These are phyloP conservation scores for Melanostoma mellinum DNA, from an alignment of 2,888 invertebrate genomes.

Conservation along the genomic window DNA sequence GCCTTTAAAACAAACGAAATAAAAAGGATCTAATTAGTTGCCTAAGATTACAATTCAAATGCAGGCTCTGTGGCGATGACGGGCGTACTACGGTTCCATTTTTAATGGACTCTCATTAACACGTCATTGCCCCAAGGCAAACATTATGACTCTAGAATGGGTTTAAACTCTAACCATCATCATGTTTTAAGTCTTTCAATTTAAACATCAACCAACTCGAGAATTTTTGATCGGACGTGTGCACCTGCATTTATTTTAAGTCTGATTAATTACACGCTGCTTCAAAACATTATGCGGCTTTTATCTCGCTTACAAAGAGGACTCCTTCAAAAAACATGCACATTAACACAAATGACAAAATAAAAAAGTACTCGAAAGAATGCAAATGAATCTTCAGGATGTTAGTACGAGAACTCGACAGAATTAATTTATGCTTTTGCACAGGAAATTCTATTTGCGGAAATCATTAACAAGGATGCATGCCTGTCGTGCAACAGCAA, in stretches of 20 bases:
- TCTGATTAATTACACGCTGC: conserved; percentile 74
- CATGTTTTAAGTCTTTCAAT: conserved; percentile 26
- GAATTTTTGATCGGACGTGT: background rate
- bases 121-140: conserved; percentile 57
- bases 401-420: conserved; percentile 46
- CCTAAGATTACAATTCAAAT: conserved; percentile 69
- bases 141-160: conserved; percentile 41
- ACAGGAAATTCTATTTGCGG: conserved; percentile 73
- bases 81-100: conserved; percentile 15
- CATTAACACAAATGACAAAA: conserved; percentile 8
- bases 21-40: conserved; percentile 58
- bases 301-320: conserved; percentile 66
- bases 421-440: conserved; percentile 71
- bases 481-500: conserved; percentile 3
- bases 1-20: background rate
- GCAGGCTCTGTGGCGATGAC: conserved; percentile 37
- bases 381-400: conserved; percentile 72
- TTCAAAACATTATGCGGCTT: conserved; percentile 69
- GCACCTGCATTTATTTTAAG: conserved; percentile 60
- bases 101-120: conserved; percentile 65
- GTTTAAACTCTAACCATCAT: background rate
- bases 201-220: background rate
- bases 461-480: conserved; percentile 71
- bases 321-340: conserved; percentile 53
- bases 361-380: conserved; percentile 51